These are phyloP conservation scores for Thereva nobilitata DNA, from an alignment of 2,888 invertebrate species.

Conservation along the genomic window DNA sequence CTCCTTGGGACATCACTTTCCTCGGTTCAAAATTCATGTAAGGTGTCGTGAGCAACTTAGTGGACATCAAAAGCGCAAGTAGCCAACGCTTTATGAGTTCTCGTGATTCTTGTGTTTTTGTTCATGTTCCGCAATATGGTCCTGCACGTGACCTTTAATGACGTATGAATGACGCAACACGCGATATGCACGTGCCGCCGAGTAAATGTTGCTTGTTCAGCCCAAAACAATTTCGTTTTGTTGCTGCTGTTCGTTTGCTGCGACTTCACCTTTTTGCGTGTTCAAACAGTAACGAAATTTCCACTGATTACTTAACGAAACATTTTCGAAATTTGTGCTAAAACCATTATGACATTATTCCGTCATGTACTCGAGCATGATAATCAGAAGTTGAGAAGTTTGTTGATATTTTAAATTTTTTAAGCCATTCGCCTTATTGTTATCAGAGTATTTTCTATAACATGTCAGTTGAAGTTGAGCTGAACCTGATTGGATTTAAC, in stretches of 20 bases:
- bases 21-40: not conserved
- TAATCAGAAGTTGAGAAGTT: no score
- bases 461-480: no score
- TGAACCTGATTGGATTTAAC: no score
- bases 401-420: no score
- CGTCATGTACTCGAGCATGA: no score
- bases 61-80: constrained; percentile 19
- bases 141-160: constrained; percentile 59
- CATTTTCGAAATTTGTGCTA: no score
- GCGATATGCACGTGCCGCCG: constrained; percentile 54
- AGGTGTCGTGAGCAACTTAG: not conserved
- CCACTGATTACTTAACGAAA: constrained; percentile 35
- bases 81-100: constrained; percentile 22
- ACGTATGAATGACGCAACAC: constrained; percentile 61
- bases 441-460: no score
- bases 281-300: constrained; percentile 32
- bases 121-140: constrained; percentile 44
- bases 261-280: constrained; percentile 21
- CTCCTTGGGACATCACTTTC: not conserved
- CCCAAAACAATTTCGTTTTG: constrained; percentile 18
- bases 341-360: no score
- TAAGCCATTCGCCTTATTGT: no score
- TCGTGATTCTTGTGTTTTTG: constrained; percentile 38
- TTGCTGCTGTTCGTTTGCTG: constrained; percentile 27
- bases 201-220: constrained; percentile 38